Conservation (phyloP, 2,888 invertebrate species). For the Caenorhabditis japonica region DNA sequence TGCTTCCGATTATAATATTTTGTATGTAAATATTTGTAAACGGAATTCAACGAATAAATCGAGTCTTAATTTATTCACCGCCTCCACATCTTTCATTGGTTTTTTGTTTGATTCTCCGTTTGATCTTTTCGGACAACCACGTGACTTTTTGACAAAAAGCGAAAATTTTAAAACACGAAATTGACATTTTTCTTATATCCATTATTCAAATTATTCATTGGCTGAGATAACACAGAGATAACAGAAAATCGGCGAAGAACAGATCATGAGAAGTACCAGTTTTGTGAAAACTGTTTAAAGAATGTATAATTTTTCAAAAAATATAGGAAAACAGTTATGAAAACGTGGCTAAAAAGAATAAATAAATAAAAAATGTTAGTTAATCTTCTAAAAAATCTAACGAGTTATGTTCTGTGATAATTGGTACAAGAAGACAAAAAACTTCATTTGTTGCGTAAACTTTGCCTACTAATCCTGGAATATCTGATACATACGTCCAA, state of each 20-base stretch:
- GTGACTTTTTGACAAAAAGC: conserved; percentile 11
- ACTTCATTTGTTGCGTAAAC: conserved; percentile 49
- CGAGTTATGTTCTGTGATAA: conserved; percentile 19
- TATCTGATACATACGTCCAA: conserved; percentile 54
- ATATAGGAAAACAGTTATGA: no score
- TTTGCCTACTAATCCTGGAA: conserved; percentile 44
- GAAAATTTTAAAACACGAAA: background rate
- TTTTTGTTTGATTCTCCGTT: conserved; percentile 4
- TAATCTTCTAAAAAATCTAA: conserved; percentile 12
- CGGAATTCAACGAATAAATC: conserved; percentile 39
- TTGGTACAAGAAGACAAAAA: conserved; percentile 50
- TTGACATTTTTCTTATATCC: background rate
- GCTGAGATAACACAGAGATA: background rate
- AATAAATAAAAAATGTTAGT: background rate
- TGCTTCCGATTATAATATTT: conserved; percentile 44
- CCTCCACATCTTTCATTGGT: background rate
- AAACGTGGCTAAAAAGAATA: background rate
- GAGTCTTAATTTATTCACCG: conserved; percentile 29
- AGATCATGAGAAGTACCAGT: background rate
- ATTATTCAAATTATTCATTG: conserved; percentile 2
- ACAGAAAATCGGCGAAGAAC: conserved; percentile 1
- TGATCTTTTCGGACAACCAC: conserved; percentile 39
- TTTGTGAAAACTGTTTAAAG: no score
- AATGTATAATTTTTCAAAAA: no score
- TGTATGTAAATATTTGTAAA: conserved; percentile 52